Conservation (phyloP, 1,140 invertebrate species). For the Procambarus virginalis region DNA sequence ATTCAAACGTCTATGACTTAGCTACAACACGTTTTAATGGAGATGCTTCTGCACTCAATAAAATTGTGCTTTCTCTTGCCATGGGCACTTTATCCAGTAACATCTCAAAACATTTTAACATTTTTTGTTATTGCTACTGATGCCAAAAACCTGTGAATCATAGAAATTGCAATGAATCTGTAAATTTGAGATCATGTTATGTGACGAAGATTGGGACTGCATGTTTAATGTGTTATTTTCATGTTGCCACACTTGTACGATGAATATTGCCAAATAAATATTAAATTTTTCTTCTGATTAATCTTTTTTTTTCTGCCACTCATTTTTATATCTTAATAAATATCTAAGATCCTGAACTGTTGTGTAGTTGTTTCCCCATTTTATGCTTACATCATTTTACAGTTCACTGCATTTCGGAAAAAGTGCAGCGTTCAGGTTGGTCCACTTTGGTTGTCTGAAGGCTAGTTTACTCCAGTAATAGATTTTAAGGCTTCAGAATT, state of each 20-base stretch:
- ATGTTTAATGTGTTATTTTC: background rate
- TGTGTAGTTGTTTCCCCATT: conserved; percentile 14
- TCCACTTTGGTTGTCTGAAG: conserved; percentile 33
- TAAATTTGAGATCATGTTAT: background rate
- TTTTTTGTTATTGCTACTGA: background rate
- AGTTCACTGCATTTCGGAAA: conserved; percentile 47
- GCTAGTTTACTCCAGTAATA: background rate
- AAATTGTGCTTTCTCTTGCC: background rate
- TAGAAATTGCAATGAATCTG: background rate
- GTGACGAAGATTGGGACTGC: background rate
- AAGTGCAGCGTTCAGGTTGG: conserved; percentile 46
- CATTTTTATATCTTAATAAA: background rate
- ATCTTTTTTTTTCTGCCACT: background rate
- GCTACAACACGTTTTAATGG: too few relatives aligned
- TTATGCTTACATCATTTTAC: conserved; percentile 44
- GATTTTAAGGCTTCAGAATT: background rate
- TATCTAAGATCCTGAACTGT: background rate
- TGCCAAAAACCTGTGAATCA: background rate
- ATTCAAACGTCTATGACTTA: too few relatives aligned
- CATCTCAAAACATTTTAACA: background rate
- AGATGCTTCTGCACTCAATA: too few relatives aligned
- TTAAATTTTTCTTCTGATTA: background rate
- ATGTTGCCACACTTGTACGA: background rate
- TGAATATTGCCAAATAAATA: background rate
- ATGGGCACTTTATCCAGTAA: background rate